Evolutionary conservation across 2,797 vertebrate species (phyloP), one percentile per base, ranked within the genome.

Genomic region (Synaphobranchus kaupii): DNA sequence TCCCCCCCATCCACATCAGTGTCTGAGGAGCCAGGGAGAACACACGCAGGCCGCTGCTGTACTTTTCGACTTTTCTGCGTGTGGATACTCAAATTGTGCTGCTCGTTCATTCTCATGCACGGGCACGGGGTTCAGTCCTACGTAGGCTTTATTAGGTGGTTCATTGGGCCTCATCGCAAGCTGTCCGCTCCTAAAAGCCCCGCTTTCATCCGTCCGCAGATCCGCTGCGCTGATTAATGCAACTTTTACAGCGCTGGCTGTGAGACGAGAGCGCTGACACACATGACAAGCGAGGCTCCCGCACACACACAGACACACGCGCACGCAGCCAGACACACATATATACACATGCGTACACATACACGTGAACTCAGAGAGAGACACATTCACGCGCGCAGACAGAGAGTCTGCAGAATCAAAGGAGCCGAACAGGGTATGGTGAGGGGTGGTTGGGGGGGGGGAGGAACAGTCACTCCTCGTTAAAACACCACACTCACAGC

Each of bases 301-400:
- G 44, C n/a, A 66, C 15, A 44, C 83, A 66, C 1, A 56, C 50
- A 54, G 1, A 83, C 54, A 22, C n/a, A 48, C 80, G 10, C 25
- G 13, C 28, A 47, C 34, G 58, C 48, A 84, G 25, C 68, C 63
- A 84, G 20, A 84, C 50, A 4, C 68, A 73, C 47, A 58, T 25
- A 48, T 44, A 12, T 15, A 78, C 31, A 9, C 34, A 78, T 47
- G 20, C 39, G 22, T 44, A 47, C 17, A 60, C 34, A 25, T 47
- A 5, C 6, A 60, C 10, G 44, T 25, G 66, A 8, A 13, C 76
- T 48, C 28, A 54, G 22, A 12, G 10, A 6, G 25, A 60, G 39
- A 47, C 48, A 84, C 66, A 56, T 50, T 83, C 34, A 87, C 47
- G 8, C 52, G 50, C 50, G 47, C 66, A 58, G n/a, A 83, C 60